These are phyloP conservation scores for Halocynthia roretzi DNA, from an alignment of 23 tunicate species.

Conservation along the genomic window DNA sequence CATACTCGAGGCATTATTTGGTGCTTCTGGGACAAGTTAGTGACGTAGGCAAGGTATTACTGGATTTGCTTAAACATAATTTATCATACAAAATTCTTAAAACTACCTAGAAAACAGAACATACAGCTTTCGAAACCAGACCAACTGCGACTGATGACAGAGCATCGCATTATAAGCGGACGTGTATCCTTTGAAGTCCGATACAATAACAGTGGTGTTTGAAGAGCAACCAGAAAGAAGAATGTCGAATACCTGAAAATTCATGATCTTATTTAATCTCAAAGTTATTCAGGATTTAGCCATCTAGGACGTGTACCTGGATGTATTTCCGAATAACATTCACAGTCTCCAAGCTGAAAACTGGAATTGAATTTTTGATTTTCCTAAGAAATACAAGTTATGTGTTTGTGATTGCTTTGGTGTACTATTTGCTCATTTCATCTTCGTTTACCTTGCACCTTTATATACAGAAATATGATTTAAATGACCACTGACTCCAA, in stretches of 20 bases:
- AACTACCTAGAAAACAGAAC: constrained; percentile 57
- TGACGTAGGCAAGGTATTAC: too few species aligned
- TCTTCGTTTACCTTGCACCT: constrained; percentile 43
- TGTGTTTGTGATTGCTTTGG: too few species aligned
- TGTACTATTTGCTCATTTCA: background rate
- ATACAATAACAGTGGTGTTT: background rate
- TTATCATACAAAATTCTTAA: too few species aligned
- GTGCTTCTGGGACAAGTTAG: too few species aligned
- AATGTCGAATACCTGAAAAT: constrained; percentile 37
- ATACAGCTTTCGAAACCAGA: constrained; percentile 49
- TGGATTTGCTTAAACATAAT: too few species aligned
- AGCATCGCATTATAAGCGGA: constrained; percentile 54
- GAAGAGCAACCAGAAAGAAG: constrained; percentile 8
- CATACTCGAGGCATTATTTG: too few species aligned
- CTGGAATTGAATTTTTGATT: constrained; percentile 10
- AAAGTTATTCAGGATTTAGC: background rate
- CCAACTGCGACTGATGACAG: constrained; percentile 63
- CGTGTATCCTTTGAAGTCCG: constrained; percentile 17
- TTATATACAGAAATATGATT: constrained; percentile 57
- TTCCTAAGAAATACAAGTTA: background rate
- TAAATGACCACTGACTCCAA: constrained; percentile 64
- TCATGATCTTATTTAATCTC: background rate
- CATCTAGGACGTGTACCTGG: constrained; percentile 12
- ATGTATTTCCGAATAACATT: constrained; percentile 37
- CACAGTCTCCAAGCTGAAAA: constrained; percentile 30